Conservation (phyloP, 2,797 vertebrate genomes). For the Acropternis orthonyx region DNA sequence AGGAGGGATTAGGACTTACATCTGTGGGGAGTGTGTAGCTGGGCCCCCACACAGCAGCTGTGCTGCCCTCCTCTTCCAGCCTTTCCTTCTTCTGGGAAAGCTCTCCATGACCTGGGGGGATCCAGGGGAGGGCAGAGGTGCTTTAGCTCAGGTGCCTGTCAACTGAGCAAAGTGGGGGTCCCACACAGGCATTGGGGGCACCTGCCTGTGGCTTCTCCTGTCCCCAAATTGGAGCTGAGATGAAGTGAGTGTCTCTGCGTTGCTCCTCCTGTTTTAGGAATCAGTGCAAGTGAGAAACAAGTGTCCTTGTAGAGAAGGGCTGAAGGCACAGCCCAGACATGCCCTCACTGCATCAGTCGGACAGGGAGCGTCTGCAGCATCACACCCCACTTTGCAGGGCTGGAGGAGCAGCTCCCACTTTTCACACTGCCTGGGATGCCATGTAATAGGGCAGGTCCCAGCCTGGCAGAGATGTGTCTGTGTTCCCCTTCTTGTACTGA, state of each 20-base stretch:
- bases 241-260: not conserved
- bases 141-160: not conserved
- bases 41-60: not conserved
- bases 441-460: not conserved
- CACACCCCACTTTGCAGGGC: not conserved
- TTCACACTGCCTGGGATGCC: not conserved
- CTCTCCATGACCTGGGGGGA: not conserved
- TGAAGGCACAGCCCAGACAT: not conserved
- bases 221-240: not conserved
- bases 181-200: not conserved
- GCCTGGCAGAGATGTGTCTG: not conserved
- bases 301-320: not conserved
- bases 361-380: not conserved
- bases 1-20: not conserved
- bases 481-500: not conserved
- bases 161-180: accelerated
- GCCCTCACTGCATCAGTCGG: accelerated
- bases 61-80: not conserved
- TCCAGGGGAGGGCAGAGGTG: not conserved
- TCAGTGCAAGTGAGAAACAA: not conserved
- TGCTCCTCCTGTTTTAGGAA: not conserved
- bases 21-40: not conserved
- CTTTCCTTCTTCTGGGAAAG: not conserved
- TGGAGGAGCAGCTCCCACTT: not conserved
- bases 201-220: not conserved